These are phyloP conservation scores for Montipora foliosa DNA, from an alignment of 64 coral and sea anemone genomes.

Conservation along the genomic window DNA sequence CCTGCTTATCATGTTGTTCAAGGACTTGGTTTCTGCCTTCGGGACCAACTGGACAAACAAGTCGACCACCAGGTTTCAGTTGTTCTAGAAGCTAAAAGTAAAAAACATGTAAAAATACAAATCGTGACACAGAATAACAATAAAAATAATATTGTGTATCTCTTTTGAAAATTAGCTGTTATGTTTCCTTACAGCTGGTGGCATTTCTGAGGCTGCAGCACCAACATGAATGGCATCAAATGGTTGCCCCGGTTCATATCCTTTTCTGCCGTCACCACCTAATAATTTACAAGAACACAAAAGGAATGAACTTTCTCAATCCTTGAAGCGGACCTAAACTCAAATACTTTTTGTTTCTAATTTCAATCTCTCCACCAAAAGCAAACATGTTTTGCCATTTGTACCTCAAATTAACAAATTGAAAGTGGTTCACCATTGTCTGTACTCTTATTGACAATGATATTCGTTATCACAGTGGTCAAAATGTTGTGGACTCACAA, in stretches of 20 bases:
- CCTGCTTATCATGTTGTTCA: constrained; percentile 88
- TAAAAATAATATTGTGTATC: background rate
- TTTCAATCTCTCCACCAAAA: no score
- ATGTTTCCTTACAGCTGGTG: constrained; percentile 78
- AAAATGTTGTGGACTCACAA: no score
- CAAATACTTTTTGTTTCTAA: background rate
- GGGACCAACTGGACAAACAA: constrained; percentile 91
- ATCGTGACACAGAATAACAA: background rate
- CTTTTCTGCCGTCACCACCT: constrained; percentile 87
- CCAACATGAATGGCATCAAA: constrained; percentile 99
- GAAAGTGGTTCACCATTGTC: no score
- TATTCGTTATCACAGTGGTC: no score
- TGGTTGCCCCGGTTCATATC: constrained; percentile 77
- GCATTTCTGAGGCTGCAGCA: constrained; percentile 85
- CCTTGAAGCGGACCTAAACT: no score
- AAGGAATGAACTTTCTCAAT: background rate
- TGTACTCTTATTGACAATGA: no score
- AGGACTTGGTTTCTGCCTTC: constrained; percentile 85
- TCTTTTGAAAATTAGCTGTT: no score
- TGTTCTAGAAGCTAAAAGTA: constrained; percentile 76
- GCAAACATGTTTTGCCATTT: no score
- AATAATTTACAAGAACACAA: background rate
- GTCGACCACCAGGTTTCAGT: constrained; percentile 93
- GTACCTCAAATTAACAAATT: no score
- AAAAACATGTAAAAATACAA: background rate